Conservation (phyloP, 2,888 invertebrate genomes). For the Stenodema calcarata region DNA sequence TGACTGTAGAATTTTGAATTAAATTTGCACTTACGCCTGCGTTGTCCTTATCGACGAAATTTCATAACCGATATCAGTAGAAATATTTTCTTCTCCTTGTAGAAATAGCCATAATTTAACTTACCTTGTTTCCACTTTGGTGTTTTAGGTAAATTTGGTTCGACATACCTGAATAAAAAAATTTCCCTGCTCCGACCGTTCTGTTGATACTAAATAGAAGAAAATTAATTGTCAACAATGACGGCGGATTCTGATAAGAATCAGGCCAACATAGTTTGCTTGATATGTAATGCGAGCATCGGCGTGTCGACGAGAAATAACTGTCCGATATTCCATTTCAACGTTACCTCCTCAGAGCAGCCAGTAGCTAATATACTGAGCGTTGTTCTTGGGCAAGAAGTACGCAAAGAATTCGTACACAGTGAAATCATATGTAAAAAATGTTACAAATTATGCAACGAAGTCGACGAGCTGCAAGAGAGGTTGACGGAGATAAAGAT, state of each 20-base stretch:
- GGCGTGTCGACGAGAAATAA: slow-evolving; percentile 66
- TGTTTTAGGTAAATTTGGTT: slow-evolving; percentile 43
- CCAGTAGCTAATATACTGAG: slow-evolving; percentile 63
- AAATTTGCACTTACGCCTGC: neutral
- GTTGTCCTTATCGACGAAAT: neutral
- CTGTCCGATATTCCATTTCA: slow-evolving; percentile 65
- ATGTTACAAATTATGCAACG: slow-evolving; percentile 70
- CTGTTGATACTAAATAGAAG: neutral
- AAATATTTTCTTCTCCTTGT: neutral
- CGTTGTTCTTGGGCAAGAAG: slow-evolving; percentile 63
- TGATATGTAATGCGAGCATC: slow-evolving; percentile 69
- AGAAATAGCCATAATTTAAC: neutral
- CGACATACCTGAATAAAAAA: slow-evolving; percentile 25
- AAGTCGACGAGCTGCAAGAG: slow-evolving; percentile 62
- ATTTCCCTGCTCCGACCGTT: slow-evolving; percentile 19
- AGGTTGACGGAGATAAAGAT: slow-evolving; percentile 64
- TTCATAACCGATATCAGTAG: neutral
- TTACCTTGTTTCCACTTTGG: neutral
- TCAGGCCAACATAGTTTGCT: slow-evolving; percentile 61
- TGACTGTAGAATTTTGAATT: neutral
- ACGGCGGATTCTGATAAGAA: slow-evolving; percentile 52
- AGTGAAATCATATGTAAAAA: slow-evolving; percentile 69
- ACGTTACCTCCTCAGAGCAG: slow-evolving; percentile 60
- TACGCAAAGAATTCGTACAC: slow-evolving; percentile 66
- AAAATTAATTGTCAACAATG: slow-evolving; percentile 30